Base-by-base conservation (phyloP, 2,113 vertebrate genomes). In the Melanocharis versteri region DNA sequence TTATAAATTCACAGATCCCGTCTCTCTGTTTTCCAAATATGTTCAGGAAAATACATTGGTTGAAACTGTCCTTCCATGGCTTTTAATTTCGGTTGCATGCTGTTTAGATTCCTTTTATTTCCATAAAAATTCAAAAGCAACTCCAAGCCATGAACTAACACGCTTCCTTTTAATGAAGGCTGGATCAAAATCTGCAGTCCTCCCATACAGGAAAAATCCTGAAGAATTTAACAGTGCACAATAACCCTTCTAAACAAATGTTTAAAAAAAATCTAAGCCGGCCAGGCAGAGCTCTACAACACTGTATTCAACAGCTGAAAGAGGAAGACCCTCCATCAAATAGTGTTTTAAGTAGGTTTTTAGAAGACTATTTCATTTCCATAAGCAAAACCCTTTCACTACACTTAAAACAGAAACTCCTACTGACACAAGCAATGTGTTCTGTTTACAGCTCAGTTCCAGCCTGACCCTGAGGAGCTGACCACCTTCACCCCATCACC, bases 1-100 rank as follows among this genome's bases (percentile, higher is more conserved):
- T 84, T 56, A 71, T 96, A 71, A 90, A 71, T 24, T 48, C 87
- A 87, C 37, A 89, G 16, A 81, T 81, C 79, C 28, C 7, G 31
- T 66, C 35, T 42, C 40, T 81, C 68, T 76, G n/a, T 87, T 91
- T 91, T 92, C 93, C 84, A 96, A 94, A 89, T 94, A 95, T 50
- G 65, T 91, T 70, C 66, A 89, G 48, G 91, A 94, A 92, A 94
- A 82, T 50, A 71, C 45, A 44, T 7, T 50, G 11, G 45, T 33
- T 69, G 39, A 68, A 78, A 91, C 35, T 83, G 39, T 89, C 65
- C 73, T 92, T 70, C 81, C n/a, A 27, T 19, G 56, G 77, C 28
- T 81, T 94, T 87, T 71, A 26, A 91, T 82, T 78, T 66, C 53
- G 65, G 57, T 14, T 64, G 56, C 21, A 48, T 44, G 6, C 53